phyloP scores from a whole-genome alignment of 2,113 vertebrate species.

The Cochlearius cochlearius region DNA sequence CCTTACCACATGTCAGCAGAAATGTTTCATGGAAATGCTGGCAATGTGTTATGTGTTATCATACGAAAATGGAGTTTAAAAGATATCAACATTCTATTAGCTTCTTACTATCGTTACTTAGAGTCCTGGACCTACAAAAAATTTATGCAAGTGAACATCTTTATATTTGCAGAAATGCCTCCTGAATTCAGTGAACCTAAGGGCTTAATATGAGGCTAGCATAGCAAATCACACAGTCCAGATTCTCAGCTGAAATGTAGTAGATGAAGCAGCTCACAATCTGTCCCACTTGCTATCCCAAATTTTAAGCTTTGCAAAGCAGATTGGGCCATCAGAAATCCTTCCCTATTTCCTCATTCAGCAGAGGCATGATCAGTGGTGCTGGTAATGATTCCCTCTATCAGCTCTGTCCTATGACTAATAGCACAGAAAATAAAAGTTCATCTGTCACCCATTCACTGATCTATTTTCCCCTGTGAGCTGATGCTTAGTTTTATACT shows the following conservation, averaged over 20 bases:
- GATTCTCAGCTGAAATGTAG: not conserved
- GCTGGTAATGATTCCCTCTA: slow-evolving; percentile 37
- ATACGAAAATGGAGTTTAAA: not conserved
- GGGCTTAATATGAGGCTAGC: not conserved
- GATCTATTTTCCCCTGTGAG: not conserved
- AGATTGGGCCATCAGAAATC: not conserved
- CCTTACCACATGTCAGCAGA: not conserved
- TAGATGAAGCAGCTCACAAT: not conserved
- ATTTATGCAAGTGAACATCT: not conserved
- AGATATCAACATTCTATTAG: not conserved
- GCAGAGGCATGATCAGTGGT: not conserved
- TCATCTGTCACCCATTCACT: slow-evolving; percentile 15
- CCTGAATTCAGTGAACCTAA: not conserved
- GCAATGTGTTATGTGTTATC: not conserved
- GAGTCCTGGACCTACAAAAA: not conserved
- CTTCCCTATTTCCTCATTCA: not conserved
- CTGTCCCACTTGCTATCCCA: not conserved
- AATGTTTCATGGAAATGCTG: not conserved
- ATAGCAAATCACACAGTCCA: not conserved
- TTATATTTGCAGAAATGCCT: not conserved
- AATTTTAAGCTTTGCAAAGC: not conserved
- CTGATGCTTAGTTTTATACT: slow-evolving; percentile 25
- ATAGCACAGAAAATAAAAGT: slow-evolving; percentile 36
- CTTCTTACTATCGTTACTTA: not conserved
- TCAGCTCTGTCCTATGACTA: slow-evolving; percentile 17